phyloP scores from a whole-genome alignment of 2,113 vertebrate genomes.

The Corvus hawaiiensis region DNA sequence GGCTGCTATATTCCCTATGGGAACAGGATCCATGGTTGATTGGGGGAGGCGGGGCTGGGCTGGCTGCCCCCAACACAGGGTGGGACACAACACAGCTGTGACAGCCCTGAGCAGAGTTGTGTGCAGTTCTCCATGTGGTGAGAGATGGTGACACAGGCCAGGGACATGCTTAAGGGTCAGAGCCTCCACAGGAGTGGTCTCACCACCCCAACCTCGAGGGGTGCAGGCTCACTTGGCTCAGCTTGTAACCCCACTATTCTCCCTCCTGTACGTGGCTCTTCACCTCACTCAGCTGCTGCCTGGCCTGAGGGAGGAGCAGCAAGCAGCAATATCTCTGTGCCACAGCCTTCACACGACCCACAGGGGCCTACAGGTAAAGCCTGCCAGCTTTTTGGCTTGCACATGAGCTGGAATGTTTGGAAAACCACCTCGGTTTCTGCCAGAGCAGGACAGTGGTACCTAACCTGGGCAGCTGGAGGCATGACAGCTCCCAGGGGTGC shows the following conservation, averaged over 20 bases:
- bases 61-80: not conserved
- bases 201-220: conserved; percentile 76
- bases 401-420: fast-evolving
- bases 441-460: not conserved
- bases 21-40: not conserved
- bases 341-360: not conserved
- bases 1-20: fast-evolving
- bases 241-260: conserved; percentile 60
- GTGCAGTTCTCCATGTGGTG: not conserved
- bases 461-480: not conserved
- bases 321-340: not conserved
- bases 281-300: conserved; percentile 82
- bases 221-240: conserved; percentile 60
- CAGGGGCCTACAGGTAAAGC: not conserved
- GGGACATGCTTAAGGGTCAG: not conserved
- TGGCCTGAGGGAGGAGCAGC: conserved; percentile 79
- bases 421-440: not conserved
- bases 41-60: not conserved
- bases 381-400: not conserved
- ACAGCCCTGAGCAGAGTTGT: not conserved
- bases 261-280: conserved; percentile 74
- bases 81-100: not conserved
- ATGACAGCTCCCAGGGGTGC: not conserved
- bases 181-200: not conserved
- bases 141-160: not conserved